Base-by-base conservation (phyloP, 64 coral and sea anemone species). In the Montipora capricornis region DNA sequence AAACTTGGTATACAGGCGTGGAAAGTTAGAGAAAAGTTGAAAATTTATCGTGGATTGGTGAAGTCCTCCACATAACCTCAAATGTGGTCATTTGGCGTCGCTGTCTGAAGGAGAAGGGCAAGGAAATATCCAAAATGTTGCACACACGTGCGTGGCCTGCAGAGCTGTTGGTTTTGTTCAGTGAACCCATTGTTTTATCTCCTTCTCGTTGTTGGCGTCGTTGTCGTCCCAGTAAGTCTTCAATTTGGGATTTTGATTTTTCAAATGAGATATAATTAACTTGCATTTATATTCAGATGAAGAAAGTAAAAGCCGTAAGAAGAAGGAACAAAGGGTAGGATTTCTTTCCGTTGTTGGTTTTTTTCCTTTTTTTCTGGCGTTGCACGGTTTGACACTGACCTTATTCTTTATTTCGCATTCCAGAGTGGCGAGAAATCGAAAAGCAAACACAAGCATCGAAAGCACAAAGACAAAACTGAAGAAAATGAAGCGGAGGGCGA, bases 391-490 rank as follows among this genome's bases (percentile, higher is more conserved):
- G 52, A n/a, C 5, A 48, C 3, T 64, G 61, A 12, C 14, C 0
- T 64, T 50, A 0, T 80, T 15, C 4, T 0, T 14, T 80, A 17
- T 49, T 80, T 47, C 20, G 52, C 6, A 47, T 50, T 49, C 19
- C 14, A 93, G 92, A 88, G 83, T 52, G 84, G 92, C 15, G 92
- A 88, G 46, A 93, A 88, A 93, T 88, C 92, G 60, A 81, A 87
- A 68, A 93, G 20, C 47, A 93, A 93, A 88, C 85, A 79, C 1
- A 89, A 93, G 49, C 82, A 87, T 53, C 85, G 78, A 48, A 93
- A 93, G 26, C 82, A 44, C 75, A 93, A 79, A 44, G 92, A 93
- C 14, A 93, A 88, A 81, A 48, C 61, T 15, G 92, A 93, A 79
- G 74, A 93, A 45, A 60, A 7, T 4, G 82, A 70, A 48, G 82